Evolutionary conservation across 2,797 vertebrate species (phyloP).

Genomic region (Zalophus californianus): DNA sequence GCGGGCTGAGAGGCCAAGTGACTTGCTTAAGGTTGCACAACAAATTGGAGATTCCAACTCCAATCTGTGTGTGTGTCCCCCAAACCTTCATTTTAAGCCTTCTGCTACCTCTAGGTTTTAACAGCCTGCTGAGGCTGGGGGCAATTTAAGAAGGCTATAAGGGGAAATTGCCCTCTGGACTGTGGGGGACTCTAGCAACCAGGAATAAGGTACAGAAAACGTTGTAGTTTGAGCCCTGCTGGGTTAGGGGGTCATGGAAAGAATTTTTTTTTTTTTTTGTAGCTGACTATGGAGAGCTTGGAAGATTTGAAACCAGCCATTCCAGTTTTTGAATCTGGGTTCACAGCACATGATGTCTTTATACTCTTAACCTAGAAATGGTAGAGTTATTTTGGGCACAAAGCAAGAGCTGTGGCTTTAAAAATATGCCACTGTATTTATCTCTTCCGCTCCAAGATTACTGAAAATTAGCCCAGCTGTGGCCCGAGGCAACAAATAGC

Average conservation of each 20-base stretch:
- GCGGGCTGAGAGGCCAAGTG: background rate
- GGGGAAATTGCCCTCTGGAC: conserved; percentile 10
- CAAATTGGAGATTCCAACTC: background rate
- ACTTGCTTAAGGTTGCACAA: background rate
- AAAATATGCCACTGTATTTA: conserved; percentile 81
- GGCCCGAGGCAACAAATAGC: conserved; percentile 50
- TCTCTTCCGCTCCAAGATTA: conserved; percentile 81
- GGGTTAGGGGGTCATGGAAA: background rate
- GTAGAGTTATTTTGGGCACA: conserved; percentile 82
- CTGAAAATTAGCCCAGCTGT: conserved; percentile 84
- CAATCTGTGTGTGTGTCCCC: background rate
- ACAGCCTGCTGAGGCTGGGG: background rate
- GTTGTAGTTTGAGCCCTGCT: background rate
- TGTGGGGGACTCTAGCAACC: background rate
- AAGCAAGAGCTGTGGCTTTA: conserved; percentile 81
- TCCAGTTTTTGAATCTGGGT: conserved; percentile 70
- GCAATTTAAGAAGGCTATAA: conserved; percentile 22
- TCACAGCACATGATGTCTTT: conserved; percentile 74
- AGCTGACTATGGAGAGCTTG: conserved; percentile 20
- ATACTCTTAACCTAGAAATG: conserved; percentile 83
- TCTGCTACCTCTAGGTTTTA: background rate
- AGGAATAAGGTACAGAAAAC: conserved; percentile 41
- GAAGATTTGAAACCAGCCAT: conserved; percentile 52
- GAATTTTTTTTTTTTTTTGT: conserved; percentile 31
- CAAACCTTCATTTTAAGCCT: background rate